A percentile compares a stretch with the other conserved stretches of the same genome.
Evolutionary conservation across 2,888 invertebrate species (phyloP).

Genomic region (Rhagonycha fulva): DNA sequence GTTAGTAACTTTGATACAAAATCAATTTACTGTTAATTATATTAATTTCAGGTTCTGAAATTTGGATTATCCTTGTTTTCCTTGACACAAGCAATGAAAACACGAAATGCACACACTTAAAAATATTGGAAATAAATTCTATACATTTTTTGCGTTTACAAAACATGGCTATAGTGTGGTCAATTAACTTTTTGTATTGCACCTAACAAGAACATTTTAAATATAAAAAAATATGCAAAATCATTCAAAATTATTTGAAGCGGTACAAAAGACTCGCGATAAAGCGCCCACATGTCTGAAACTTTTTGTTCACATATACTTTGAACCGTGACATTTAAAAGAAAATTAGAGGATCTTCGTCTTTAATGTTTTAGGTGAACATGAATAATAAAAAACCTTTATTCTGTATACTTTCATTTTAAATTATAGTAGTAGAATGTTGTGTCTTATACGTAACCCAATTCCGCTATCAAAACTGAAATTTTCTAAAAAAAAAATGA

Average conservation of each 20-base stretch:
- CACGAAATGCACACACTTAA: not conserved
- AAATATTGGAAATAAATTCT: not conserved
- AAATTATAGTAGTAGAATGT: not conserved
- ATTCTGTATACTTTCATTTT: not conserved
- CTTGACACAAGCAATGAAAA: not conserved
- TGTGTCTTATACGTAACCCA: not conserved
- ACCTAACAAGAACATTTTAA: not conserved
- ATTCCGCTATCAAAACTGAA: not conserved
- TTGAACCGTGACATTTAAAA: not conserved
- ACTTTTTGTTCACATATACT: not conserved
- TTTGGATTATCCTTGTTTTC: not conserved
- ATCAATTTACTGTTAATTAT: not conserved
- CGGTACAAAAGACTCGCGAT: not conserved
- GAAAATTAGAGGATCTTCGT: not conserved
- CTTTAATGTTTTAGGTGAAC: not conserved
- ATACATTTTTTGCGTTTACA: not conserved
- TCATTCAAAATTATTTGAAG: not conserved
- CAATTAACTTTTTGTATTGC: not conserved
- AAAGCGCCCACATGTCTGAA: not conserved
- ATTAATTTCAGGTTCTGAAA: not conserved
- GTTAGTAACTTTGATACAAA: not conserved
- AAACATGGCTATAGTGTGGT: not conserved
- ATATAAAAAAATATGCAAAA: not conserved
- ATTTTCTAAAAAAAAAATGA: not conserved
- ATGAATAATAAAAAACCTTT: not conserved